Conservation (phyloP, 2,797 vertebrate genomes). For the Gymnoscopelus microlampas region DNA sequence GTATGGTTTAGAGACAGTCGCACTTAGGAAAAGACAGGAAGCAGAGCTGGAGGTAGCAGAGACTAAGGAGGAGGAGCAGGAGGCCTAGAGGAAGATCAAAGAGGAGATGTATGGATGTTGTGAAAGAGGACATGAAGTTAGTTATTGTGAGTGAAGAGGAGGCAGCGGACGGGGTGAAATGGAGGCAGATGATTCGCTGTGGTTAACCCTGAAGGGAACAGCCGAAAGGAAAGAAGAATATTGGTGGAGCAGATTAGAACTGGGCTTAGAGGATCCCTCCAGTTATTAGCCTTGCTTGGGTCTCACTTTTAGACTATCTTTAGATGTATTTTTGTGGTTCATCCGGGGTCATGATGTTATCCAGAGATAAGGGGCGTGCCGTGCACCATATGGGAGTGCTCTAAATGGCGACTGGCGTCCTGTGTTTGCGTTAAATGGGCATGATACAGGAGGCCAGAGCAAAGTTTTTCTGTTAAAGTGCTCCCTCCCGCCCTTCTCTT, state of each 20-base stretch:
- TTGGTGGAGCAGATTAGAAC: constrained; percentile 65
- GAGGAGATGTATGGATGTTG: too few relatives aligned
- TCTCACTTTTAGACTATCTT: constrained; percentile 60
- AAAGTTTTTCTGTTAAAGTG: constrained; percentile 82
- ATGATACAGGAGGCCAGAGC: constrained; percentile 69
- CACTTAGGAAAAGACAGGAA: too few relatives aligned
- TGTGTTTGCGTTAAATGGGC: constrained; percentile 77
- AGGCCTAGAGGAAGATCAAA: too few relatives aligned
- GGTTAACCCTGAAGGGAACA: too few relatives aligned
- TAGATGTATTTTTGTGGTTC: constrained; percentile 67
- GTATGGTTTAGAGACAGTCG: too few relatives aligned
- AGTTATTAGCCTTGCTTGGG: constrained; percentile 65
- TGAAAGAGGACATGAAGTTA: too few relatives aligned
- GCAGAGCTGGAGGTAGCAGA: too few relatives aligned
- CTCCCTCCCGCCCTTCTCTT: constrained; percentile 70
- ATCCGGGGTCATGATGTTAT: constrained; percentile 67
- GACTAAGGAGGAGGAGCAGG: too few relatives aligned
- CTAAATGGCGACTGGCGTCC: constrained; percentile 66
- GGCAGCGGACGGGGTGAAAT: too few relatives aligned
- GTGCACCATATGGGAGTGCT: constrained; percentile 66
- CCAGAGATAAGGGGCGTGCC: constrained; percentile 57
- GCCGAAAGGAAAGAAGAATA: too few relatives aligned
- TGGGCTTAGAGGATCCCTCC: constrained; percentile 65
- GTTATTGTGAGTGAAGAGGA: too few relatives aligned
- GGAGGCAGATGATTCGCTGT: too few relatives aligned